phyloP scores from a whole-genome alignment of 2,113 vertebrate genomes.

The Tor tambroides region DNA sequence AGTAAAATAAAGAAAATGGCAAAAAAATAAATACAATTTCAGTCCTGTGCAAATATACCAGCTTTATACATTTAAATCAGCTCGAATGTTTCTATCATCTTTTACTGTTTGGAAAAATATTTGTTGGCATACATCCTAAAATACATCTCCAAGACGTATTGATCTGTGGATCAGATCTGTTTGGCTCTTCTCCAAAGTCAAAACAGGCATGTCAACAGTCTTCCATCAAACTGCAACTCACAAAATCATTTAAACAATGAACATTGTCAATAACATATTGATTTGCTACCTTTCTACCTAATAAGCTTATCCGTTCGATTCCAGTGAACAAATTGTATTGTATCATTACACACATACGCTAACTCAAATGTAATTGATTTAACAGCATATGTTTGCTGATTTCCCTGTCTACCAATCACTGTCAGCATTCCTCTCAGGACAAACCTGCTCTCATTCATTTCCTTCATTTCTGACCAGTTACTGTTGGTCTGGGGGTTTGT shows the following conservation, averaged over 20 bases:
- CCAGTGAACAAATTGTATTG: neutral
- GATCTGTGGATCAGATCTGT: neutral
- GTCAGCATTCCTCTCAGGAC: neutral
- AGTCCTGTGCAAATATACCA: neutral
- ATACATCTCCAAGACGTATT: neutral
- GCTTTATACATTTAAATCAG: neutral
- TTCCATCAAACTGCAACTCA: neutral
- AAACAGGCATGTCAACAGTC: neutral
- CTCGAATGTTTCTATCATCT: neutral
- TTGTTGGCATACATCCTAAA: neutral
- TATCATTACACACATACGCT: neutral
- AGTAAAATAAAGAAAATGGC: neutral
- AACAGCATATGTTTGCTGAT: neutral
- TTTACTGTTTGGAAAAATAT: neutral
- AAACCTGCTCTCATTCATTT: neutral
- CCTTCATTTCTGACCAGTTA: neutral
- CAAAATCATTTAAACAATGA: slow-evolving; percentile 7
- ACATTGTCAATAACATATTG: neutral
- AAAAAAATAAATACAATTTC: no score
- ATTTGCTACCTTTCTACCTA: neutral
- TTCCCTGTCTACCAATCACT: neutral
- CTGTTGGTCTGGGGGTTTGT: neutral
- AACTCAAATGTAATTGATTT: neutral
- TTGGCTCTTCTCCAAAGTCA: neutral
- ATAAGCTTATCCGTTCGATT: neutral